Percentiles rank a stretch among this genome's conserved stretches.
Evolutionary conservation across 2,888 invertebrate genomes (phyloP).

Genomic region (Drosophila falleni): DNA sequence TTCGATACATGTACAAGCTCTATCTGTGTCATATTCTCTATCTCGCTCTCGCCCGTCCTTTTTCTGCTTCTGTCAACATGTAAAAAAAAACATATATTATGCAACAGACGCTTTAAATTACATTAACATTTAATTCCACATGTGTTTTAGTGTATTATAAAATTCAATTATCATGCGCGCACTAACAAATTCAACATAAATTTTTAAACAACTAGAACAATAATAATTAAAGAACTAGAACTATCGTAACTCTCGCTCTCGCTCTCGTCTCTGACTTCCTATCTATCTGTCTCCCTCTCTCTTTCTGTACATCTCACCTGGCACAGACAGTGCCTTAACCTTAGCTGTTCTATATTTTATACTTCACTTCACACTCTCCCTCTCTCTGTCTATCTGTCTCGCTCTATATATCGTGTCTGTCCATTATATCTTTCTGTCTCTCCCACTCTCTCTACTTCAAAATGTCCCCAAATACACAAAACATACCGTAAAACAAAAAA

Average conservation of each 20-base stretch:
- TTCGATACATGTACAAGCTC: slow-evolving; percentile 36
- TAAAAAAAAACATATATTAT: slow-evolving; percentile 1
- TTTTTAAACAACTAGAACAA: not conserved
- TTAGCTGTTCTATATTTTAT: slow-evolving; percentile 1
- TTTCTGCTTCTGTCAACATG: not conserved
- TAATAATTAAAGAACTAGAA: slow-evolving; percentile 9
- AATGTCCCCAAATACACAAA: slow-evolving; percentile 16
- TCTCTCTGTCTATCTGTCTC: slow-evolving; percentile 12
- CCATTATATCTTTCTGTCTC: slow-evolving; percentile 22
- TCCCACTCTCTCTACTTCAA: slow-evolving; percentile 4
- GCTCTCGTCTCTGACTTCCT: slow-evolving; percentile 2
- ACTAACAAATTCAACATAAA: slow-evolving; percentile 23
- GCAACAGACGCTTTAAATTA: slow-evolving; percentile 11
- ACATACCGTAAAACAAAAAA: slow-evolving; percentile 9
- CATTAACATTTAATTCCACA: slow-evolving; percentile 23
- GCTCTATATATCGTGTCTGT: slow-evolving; percentile 17
- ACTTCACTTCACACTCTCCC: slow-evolving; percentile 4
- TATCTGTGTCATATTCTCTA: not conserved
- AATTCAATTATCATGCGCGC: slow-evolving; percentile 42
- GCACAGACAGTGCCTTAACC: not conserved
- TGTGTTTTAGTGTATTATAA: slow-evolving; percentile 19
- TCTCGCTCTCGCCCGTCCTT: not conserved
- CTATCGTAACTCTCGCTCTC: slow-evolving; percentile 15
- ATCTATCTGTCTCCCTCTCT: not conserved
- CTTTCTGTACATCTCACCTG: slow-evolving; percentile 26